These are phyloP conservation scores for Coracopsis vasa DNA, from an alignment of 2,113 vertebrate species.

Conservation along the genomic window DNA sequence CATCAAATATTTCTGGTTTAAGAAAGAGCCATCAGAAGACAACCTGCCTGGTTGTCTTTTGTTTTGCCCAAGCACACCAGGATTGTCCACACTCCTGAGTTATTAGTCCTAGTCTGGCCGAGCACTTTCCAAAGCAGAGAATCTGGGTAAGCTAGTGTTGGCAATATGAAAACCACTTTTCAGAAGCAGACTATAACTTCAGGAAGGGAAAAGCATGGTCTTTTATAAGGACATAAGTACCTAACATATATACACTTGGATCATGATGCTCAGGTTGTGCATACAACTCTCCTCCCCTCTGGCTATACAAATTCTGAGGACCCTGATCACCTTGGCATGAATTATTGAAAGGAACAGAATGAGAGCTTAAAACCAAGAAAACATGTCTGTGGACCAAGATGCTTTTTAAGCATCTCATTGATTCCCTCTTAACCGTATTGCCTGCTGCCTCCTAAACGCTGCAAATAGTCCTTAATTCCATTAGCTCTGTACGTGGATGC, in stretches of 20 bases:
- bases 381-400: background rate
- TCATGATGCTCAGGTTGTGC: background rate
- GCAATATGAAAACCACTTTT: background rate
- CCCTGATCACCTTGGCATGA: background rate
- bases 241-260: background rate
- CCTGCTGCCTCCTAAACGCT: background rate
- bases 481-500: background rate
- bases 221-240: background rate
- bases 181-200: background rate
- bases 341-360: slow-evolving; percentile 10
- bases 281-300: background rate
- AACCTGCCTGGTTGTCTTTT: background rate
- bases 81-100: background rate
- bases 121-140: background rate
- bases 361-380: background rate
- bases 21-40: background rate
- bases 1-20: background rate
- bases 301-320: background rate
- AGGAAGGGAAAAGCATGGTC: background rate
- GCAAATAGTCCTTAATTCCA: background rate
- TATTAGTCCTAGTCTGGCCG: background rate
- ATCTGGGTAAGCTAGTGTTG: background rate
- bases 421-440: background rate
- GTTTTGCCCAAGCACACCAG: background rate
- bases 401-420: background rate